Evolutionary conservation across 1,140 invertebrate genomes (phyloP).

Genomic region (Tetranychus cinnabarinus): DNA sequence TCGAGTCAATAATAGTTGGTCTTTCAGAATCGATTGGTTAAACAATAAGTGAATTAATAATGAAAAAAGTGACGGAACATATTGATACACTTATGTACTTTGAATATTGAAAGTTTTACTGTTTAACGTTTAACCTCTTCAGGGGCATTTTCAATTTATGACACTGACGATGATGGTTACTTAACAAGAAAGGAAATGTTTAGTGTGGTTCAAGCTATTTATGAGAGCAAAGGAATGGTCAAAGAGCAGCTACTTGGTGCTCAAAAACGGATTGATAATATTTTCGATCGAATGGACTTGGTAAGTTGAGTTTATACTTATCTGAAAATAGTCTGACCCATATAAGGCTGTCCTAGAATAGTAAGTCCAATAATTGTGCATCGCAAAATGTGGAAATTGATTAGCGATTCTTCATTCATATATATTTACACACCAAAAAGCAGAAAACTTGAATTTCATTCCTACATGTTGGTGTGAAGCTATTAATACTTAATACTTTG

Average conservation of each 20-base stretch:
- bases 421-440: too few relatives aligned
- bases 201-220: constrained; percentile 28
- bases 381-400: too few relatives aligned
- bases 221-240: constrained; percentile 25
- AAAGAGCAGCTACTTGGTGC: constrained; percentile 27
- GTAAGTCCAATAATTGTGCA: not conserved
- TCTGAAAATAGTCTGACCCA: too few relatives aligned
- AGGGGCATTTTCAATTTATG: constrained; percentile 29
- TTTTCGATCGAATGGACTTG: constrained; percentile 29
- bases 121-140: constrained; percentile 1
- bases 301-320: constrained; percentile 14
- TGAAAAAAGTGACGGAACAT: too few relatives aligned
- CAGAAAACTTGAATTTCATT: too few relatives aligned
- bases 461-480: too few relatives aligned
- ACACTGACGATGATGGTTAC: constrained; percentile 29
- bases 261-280: constrained; percentile 27
- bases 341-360: not conserved
- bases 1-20: too few relatives aligned
- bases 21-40: too few relatives aligned
- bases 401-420: too few relatives aligned
- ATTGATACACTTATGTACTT: too few relatives aligned
- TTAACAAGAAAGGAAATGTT: constrained; percentile 25
- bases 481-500: too few relatives aligned
- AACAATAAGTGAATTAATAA: too few relatives aligned
- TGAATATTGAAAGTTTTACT: not conserved